Evolutionary conservation across 2,113 vertebrate species (phyloP).

Genomic region (Sula dactylatra): DNA sequence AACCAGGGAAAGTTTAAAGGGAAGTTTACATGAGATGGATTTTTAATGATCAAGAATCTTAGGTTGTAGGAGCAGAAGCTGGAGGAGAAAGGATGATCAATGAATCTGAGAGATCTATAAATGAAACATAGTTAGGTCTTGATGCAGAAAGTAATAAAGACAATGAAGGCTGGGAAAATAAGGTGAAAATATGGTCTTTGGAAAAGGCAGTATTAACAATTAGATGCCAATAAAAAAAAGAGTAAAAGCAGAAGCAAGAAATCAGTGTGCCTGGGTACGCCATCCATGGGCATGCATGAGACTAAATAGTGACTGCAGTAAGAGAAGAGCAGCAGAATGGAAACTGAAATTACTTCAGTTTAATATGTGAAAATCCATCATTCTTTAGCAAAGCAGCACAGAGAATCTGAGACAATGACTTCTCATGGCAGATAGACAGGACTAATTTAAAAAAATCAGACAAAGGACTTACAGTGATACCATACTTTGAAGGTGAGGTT

Average conservation of each 20-base stretch:
- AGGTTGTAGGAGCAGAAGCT: background rate
- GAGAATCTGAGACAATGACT: background rate
- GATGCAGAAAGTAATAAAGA: background rate
- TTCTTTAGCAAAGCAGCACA: background rate
- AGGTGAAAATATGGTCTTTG: background rate
- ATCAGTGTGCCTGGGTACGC: background rate
- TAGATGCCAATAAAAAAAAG: background rate
- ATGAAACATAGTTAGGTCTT: background rate
- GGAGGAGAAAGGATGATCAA: background rate
- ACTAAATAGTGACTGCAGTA: background rate
- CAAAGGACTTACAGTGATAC: background rate
- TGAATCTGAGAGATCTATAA: background rate
- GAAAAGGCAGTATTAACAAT: background rate
- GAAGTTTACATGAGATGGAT: background rate
- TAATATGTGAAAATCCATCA: background rate
- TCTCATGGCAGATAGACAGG: background rate
- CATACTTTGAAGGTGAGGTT: background rate
- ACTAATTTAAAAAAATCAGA: background rate
- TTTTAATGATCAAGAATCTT: background rate
- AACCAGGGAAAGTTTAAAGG: background rate
- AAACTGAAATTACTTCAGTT: background rate
- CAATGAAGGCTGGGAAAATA: background rate
- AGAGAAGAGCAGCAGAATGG: background rate
- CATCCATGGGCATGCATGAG: background rate
- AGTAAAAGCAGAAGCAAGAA: background rate